phyloP scores from a whole-genome alignment of 2,797 vertebrate genomes.

The Hylomyscus alleni region DNA sequence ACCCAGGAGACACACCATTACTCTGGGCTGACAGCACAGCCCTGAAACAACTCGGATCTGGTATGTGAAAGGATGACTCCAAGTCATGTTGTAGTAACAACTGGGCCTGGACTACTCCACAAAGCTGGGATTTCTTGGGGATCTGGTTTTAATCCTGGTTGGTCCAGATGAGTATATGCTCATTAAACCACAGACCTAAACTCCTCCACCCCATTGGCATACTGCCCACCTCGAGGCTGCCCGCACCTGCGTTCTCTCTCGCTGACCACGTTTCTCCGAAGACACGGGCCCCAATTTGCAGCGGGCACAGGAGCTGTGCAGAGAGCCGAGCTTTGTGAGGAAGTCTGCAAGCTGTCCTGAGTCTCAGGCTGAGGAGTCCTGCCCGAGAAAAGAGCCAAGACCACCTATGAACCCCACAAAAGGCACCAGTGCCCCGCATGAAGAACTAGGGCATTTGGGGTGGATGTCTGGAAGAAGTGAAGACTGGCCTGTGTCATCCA shows the following conservation, averaged over 20 bases:
- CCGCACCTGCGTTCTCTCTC: constrained; percentile 84
- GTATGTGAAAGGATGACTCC: rapidly evolving
- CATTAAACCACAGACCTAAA: no score
- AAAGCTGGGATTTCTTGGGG: neutral
- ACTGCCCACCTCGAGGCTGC: neutral
- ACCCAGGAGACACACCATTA: neutral
- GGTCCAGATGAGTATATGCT: neutral
- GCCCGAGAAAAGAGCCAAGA: neutral
- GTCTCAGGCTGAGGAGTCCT: rapidly evolving
- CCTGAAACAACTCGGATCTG: neutral
- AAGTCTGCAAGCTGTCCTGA: neutral
- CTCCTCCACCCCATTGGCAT: no score
- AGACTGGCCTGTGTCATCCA: neutral
- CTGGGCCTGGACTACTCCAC: neutral
- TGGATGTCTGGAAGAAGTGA: rapidly evolving
- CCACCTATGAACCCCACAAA: neutral
- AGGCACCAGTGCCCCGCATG: neutral
- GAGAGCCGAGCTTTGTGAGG: neutral
- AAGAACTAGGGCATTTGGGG: rapidly evolving
- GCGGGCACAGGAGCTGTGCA: neutral
- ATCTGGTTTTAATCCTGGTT: neutral
- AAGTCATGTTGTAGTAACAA: neutral
- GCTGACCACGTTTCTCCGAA: constrained; percentile 76
- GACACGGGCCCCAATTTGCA: neutral
- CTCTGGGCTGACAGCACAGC: neutral